Conservation (phyloP, 2,888 invertebrate genomes). For the Camptogramma bilineatum region DNA sequence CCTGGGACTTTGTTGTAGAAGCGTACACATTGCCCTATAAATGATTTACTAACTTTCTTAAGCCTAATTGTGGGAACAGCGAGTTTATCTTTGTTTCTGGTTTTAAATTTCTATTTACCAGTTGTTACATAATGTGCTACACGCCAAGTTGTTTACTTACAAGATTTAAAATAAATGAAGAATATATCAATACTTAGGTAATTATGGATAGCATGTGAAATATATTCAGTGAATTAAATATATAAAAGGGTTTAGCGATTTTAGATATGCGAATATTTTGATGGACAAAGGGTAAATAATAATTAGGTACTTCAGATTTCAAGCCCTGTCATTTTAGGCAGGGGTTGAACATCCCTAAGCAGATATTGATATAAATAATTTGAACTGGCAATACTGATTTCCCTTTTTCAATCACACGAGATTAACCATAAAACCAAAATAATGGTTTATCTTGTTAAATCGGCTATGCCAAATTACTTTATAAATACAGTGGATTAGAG, state of each 20-base stretch:
- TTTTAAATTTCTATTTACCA: no score
- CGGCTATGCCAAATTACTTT: constrained; percentile 38
- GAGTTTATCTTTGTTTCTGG: no score
- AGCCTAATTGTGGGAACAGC: no score
- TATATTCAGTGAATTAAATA: no score
- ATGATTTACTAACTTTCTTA: no score
- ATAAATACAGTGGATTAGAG: constrained; percentile 51
- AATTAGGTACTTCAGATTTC: not conserved
- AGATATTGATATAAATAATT: constrained; percentile 35
- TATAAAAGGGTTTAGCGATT: not conserved
- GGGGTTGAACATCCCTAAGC: constrained; percentile 1
- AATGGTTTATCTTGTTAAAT: not conserved
- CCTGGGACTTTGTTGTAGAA: no score
- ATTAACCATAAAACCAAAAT: constrained; percentile 33
- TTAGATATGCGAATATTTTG: not conserved
- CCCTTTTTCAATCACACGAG: constrained; percentile 42
- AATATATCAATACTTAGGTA: no score
- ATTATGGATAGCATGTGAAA: no score
- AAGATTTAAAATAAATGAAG: no score
- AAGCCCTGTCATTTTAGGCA: not conserved
- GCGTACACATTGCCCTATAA: no score
- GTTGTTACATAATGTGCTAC: no score
- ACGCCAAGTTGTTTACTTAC: no score
- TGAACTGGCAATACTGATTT: constrained; percentile 33
- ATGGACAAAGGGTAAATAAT: not conserved